Evolutionary conservation across 2,888 invertebrate genomes (phyloP).

Genomic region (Agapostemon virescens): DNA sequence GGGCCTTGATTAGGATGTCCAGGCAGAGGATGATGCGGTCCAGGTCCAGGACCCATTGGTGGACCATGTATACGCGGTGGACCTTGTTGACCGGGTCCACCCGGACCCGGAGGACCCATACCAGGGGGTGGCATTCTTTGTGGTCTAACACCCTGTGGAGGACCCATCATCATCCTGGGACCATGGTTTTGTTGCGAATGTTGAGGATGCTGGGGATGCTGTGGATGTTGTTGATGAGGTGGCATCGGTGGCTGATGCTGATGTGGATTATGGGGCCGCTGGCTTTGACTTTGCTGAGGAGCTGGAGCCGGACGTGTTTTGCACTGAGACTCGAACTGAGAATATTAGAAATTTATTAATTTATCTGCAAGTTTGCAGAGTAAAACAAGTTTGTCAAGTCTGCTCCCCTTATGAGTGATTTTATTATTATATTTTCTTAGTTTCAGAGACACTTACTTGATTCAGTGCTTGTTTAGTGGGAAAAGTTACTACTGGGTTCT

Average conservation of each 20-base stretch:
- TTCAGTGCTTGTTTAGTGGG: constrained; percentile 94
- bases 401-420: not conserved
- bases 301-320: constrained; percentile 93
- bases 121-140: constrained; percentile 79
- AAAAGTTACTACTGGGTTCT: constrained; percentile 95
- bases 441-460: constrained; percentile 79
- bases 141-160: constrained; percentile 80
- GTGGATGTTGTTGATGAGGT: constrained; percentile 81
- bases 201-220: constrained; percentile 82
- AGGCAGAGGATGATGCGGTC: constrained; percentile 83
- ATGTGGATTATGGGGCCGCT: constrained; percentile 83
- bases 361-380: not conserved
- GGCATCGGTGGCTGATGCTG: constrained; percentile 81
- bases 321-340: constrained; percentile 94
- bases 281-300: constrained; percentile 83
- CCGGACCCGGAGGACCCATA: constrained; percentile 82
- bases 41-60: constrained; percentile 82
- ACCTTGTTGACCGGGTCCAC: constrained; percentile 81
- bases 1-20: constrained; percentile 83
- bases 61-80: constrained; percentile 82
- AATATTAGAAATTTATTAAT: constrained; percentile 47
- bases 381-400: not conserved
- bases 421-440: not conserved
- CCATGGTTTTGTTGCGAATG: constrained; percentile 82
- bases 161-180: constrained; percentile 84